Base-by-base conservation (phyloP, 2,888 invertebrate species). In the Drosophila anomalipes region DNA sequence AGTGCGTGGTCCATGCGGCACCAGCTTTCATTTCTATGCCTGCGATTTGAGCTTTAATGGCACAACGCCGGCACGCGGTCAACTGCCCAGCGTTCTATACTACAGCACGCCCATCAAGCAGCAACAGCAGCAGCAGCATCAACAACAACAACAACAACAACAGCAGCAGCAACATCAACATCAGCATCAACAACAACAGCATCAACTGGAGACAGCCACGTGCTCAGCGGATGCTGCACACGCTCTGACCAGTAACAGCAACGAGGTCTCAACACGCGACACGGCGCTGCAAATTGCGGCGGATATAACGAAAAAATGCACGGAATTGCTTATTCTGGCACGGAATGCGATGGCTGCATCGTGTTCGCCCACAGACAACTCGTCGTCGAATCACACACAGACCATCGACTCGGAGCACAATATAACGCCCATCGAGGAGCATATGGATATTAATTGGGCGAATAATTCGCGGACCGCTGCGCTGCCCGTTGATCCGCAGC, bases 41-140 rank as follows among this genome's bases (percentile, higher is more conserved):
- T 98, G 98, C 93, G 97, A 98, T 16, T 94, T 99, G 53, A 98
- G 98, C 93, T 97, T 97, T 92, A 99, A 99, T 92, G 99, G 99
- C n/a, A 99, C 99, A 1, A 98, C 98, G 10, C 96, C 98, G 76
- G 97, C 97, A 0, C 95, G 99, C 63, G 99, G 99, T 14, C 99
- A 99, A 94, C 96, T 99, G 90, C 99, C 99, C 0, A 96, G 97
- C 90, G 95, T 99, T 57, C 94, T 99, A 22, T 99, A 99, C 92
- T 93, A 93, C 53, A 94, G 93, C 65, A 92, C 93, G 19, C 93
- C 94, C 1, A 70, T 93, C 2, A 93, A 93, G 47, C 90, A 81
- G 52, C 93, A 93, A 51, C 80, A 79, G 3, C 79, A 71, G 2
- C 78, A 79, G 0, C 79, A 67, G 0, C 76, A 71, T 0, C 74